Evolutionary conservation across 2,888 invertebrate species (phyloP), one percentile per base, ranked within the genome.

Genomic region (Chromoteleia sp.): DNA sequence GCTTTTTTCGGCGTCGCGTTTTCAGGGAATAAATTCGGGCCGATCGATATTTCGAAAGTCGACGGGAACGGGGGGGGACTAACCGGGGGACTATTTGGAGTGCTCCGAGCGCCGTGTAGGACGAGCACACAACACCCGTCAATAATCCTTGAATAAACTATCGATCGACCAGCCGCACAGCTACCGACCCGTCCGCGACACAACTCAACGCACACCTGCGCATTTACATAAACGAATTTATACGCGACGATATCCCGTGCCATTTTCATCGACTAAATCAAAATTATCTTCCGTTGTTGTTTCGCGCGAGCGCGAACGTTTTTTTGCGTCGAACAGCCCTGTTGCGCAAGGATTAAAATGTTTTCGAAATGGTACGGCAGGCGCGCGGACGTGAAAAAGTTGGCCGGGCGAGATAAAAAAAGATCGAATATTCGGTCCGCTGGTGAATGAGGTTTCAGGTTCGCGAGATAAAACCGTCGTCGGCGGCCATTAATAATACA

Each of bases 61-160:
- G 56, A 33, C 68, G 80, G 65, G 75, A 74, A 82, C 85, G 86
- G 86, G 88, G 87, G 86, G 86, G 88, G 87, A 87, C 88, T 89
- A 88, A 86, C 87, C 88, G 86, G 85, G 87, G 88, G 89, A n/a
- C 88, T 91, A 90, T 91, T 91, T 91, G 87, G 89, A 91, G 89
- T 87, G 86, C 83, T 81, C 86, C 85, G 85, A 85, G 86, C 85
- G 84, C 84, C 84, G 81, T 84, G 86, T 85, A 85, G 85, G 85
- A 86, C 85, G 88, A 85, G 87, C 87, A 87, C 86, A 88, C 86
- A 89, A 87, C 89, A 87, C 87, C 88, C 91, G 91, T 91, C 91
- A 90, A 91, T 91, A 91, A 91, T 91, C 91, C 90, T 88, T 90
- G 91, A 91, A 91, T 91, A 91, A 91, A 91, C 91, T 90, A 91